Evolutionary conservation across 2,113 vertebrate genomes (phyloP), one percentile per base, ranked within the genome.

Genomic region (Gallinago paraguaiae): DNA sequence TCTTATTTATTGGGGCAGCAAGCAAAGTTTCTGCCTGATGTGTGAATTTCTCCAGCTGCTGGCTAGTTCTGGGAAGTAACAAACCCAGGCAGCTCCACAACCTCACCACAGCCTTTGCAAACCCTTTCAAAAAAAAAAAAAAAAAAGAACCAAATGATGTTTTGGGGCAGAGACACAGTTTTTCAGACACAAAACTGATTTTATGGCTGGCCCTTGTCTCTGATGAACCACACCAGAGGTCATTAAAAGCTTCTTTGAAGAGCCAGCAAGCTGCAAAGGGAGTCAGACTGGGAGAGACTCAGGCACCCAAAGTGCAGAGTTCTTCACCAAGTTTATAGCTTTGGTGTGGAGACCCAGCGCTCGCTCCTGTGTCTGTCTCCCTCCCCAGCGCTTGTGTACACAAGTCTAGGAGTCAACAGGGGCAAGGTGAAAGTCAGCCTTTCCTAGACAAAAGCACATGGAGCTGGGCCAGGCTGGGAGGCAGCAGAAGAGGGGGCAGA

Each of bases 361-460:
- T 75, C 2, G 7, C 61, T 80, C 35, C 56, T 41, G 57, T 2
- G 1, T 35, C 85, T 94, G 1, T 35, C 85, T 94, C 82, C 67
- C 75, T 92, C 28, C 77, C 91, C 92, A 86, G 77, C 53, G n/a
- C 84, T 94, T 94, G 81, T 88, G 94, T 93, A 95, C 92, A 95
- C 70, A 96, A 69, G 45, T 8, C 88, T 13, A 31, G 91, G 78
- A 93, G 94, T 92, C 95, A 97, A 96, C 74, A 93, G 51, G 45
- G 91, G 60, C 88, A 94, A 96, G 88, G 89, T 95, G 91, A 97
- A 96, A 97, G 96, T 95, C 95, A 95, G 28, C 31, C 68, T 39
- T 88, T 67, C 68, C 84, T 39, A 84, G 59, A 93, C 89, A 92
- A 96, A 93, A 60, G 81, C 78, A 87, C 37, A n/a, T 23, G 68